Percentiles rank a stretch among this genome's conserved stretches.
phyloP scores from a whole-genome alignment of 2,888 invertebrate genomes.

The Timema podura region DNA sequence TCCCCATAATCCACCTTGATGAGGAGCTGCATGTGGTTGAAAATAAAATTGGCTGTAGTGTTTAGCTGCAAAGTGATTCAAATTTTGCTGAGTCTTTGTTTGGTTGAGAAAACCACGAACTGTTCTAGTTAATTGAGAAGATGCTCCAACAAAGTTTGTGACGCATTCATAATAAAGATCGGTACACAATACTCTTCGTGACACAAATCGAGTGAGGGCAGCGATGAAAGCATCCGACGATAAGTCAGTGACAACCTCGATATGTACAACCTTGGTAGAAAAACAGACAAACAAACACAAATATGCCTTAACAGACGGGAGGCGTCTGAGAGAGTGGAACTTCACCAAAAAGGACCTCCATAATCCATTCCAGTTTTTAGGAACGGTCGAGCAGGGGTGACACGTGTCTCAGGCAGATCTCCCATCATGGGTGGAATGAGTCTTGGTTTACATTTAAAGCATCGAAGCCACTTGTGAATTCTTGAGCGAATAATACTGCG shows the following conservation, averaged over 20 bases:
- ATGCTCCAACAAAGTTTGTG: not conserved
- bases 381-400: not conserved
- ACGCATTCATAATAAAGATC: not conserved
- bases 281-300: not conserved
- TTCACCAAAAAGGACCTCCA: not conserved
- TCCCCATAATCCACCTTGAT: not conserved
- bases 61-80: not conserved
- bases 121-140: not conserved
- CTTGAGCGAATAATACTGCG: not conserved
- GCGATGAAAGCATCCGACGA: not conserved
- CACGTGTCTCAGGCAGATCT: not conserved
- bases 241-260: not conserved
- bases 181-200: not conserved
- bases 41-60: not conserved
- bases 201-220: not conserved
- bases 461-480: not conserved
- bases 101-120: not conserved
- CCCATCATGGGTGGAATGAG: not conserved
- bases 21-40: not conserved
- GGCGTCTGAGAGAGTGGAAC: not conserved
- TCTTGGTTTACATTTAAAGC: not conserved
- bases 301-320: not conserved
- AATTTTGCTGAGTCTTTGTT: not conserved
- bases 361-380: not conserved
- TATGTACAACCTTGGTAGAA: not conserved